phyloP scores from a whole-genome alignment of 2,888 invertebrate genomes.

The Acanthosoma haemorrhoidale region DNA sequence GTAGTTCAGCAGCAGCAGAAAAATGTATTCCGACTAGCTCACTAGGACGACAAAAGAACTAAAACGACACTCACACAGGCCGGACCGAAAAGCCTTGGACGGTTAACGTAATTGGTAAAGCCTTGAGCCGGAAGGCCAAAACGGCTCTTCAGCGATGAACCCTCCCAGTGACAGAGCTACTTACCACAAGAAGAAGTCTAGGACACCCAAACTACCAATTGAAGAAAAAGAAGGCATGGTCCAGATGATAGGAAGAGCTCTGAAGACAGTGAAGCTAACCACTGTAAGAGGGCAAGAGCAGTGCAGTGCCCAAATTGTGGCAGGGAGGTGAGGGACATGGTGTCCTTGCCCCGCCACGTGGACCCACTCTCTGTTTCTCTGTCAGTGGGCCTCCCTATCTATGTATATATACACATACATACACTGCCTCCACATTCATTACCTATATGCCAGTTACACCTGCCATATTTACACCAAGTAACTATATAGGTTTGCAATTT shows the following conservation, averaged over 20 bases:
- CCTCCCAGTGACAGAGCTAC: not conserved
- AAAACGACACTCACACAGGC: too few species aligned
- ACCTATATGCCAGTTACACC: too few species aligned
- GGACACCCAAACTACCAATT: not conserved
- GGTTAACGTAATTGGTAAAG: not conserved
- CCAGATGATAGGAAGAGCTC: too few species aligned
- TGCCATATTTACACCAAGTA: too few species aligned
- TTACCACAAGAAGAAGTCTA: not conserved
- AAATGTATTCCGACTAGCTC: too few species aligned
- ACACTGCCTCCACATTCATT: too few species aligned
- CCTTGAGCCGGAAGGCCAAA: not conserved
- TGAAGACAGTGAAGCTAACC: not conserved
- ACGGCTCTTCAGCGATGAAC: not conserved
- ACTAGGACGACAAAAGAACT: too few species aligned
- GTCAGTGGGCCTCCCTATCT: not conserved
- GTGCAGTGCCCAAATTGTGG: slow-evolving; percentile 7
- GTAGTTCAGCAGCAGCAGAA: too few species aligned
- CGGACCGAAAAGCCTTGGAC: too few species aligned
- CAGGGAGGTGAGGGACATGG: not conserved
- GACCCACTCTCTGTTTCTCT: too few species aligned
- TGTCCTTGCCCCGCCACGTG: not conserved
- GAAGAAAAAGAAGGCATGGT: not conserved
- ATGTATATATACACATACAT: too few species aligned
- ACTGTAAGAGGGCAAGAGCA: not conserved
- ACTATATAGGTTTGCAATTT: too few species aligned